A percentile compares a stretch with the other conserved stretches of the same genome.
These are phyloP conservation scores for Heteromyza rotundicornis DNA, from an alignment of 2,888 invertebrate genomes.

Conservation along the genomic window DNA sequence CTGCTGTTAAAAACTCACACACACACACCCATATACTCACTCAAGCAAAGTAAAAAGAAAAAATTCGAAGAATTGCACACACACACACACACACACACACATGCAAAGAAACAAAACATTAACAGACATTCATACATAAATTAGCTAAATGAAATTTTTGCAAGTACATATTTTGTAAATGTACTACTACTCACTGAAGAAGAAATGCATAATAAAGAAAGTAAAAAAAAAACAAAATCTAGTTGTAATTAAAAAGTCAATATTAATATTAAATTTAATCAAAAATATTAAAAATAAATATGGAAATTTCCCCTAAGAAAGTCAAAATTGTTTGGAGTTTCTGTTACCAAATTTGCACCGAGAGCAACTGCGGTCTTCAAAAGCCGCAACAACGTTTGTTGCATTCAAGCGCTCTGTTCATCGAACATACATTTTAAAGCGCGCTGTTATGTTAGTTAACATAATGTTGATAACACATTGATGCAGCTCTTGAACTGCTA, in stretches of 20 bases:
- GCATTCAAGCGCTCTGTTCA: too few species aligned
- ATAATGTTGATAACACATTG: too few species aligned
- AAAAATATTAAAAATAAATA: slow-evolving; percentile 16
- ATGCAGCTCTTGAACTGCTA: too few species aligned
- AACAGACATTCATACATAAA: slow-evolving; percentile 21
- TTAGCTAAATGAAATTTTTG: not conserved
- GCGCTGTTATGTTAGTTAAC: too few species aligned
- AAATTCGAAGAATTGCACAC: not conserved
- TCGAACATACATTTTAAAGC: too few species aligned
- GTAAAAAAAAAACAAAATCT: slow-evolving; percentile 24
- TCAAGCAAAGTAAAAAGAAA: not conserved
- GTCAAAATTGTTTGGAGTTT: too few species aligned
- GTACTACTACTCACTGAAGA: not conserved
- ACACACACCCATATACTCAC: not conserved
- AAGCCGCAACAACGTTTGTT: too few species aligned
- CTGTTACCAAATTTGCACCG: too few species aligned
- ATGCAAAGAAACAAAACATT: not conserved
- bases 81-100: slow-evolving; percentile 1
- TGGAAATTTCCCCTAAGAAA: too few species aligned
- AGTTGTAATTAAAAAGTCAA: slow-evolving; percentile 26
- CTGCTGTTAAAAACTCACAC: not conserved
- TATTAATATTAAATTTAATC: slow-evolving; percentile 22
- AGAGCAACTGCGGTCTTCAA: too few species aligned
- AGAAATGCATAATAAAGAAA: not conserved
- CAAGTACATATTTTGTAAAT: slow-evolving; percentile 22